These are phyloP conservation scores for Telmatochromis sp. DNA, from an alignment of 2,113 vertebrate genomes.

Conservation along the genomic window DNA sequence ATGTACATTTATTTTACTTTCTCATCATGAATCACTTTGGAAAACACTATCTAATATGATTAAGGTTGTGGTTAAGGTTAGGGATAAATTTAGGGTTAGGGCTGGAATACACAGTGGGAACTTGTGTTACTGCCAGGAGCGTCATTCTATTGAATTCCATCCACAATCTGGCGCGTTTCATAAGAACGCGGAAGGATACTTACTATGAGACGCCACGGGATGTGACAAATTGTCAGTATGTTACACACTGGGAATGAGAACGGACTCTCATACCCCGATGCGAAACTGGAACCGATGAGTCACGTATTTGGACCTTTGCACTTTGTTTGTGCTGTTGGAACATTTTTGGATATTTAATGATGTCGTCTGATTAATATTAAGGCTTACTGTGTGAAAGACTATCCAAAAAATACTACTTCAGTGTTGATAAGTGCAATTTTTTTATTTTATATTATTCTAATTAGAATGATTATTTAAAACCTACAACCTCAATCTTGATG, in stretches of 20 bases:
- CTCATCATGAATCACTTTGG: not conserved
- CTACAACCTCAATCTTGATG: not conserved
- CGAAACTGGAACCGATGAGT: not conserved
- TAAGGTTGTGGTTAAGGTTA: not conserved
- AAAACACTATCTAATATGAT: not conserved
- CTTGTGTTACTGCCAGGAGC: not conserved
- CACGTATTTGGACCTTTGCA: not conserved
- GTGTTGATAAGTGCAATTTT: not conserved
- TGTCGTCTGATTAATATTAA: not conserved
- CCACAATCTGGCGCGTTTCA: not conserved
- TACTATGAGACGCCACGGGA: not conserved
- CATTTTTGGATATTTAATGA: not conserved
- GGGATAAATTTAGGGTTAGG: not conserved
- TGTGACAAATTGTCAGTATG: not conserved
- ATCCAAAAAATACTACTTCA: not conserved
- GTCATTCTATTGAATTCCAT: not conserved
- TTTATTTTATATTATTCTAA: not conserved
- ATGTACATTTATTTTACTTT: not conserved
- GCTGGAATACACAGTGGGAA: not conserved
- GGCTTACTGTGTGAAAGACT: not conserved
- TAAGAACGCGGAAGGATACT: not conserved
- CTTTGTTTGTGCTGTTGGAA: not conserved
- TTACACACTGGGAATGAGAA: not conserved
- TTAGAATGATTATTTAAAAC: not conserved
- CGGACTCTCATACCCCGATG: not conserved